Evolutionary conservation across 2,888 invertebrate genomes (phyloP), one percentile per base, ranked within the genome.

Genomic region (Flabesymbios commensalis): DNA sequence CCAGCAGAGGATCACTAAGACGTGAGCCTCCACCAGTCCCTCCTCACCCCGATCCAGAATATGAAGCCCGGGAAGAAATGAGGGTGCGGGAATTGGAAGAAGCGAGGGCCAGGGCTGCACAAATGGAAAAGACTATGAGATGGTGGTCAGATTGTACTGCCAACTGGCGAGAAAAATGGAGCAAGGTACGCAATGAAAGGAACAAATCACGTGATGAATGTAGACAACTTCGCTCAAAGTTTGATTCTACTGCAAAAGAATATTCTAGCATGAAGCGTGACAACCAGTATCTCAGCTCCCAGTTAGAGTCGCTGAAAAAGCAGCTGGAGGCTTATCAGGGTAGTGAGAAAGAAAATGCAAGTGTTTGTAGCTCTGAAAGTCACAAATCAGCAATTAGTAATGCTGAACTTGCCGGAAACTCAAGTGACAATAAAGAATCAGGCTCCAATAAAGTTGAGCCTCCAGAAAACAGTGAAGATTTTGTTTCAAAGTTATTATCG

Each of bases 141-240:
- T 98, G 97, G 97, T 98, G 90, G 97, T 95, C 92, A 55, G 97
- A 97, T 83, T 98, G 98, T 81, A 97, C 97, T 0, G 93, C 95
- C 0, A 93, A 93, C 79, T 94, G 94, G 94, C 85, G 94, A 36
- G 92, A 92, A 79, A 97, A 97, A 79, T 98, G 97, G 97, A 92
- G 92, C 85, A 88, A 95, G 87, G 91, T 92, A 3, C 48, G 69
- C 22, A 68, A 67, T 79, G 97, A 97, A 84, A 87, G 96, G 28
- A 97, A 97, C 80, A 92, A 92, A 78, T 90, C 94, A 0, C 85
- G 95, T 41, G 95, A 96, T 74, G 95, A 96, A 83, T 88, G 90
- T 1, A 91, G 94, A 80, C 89, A 90, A 70, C 80, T 93, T 2
- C 88, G 92, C 73, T 87, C 87, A 39, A 93, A 92, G 84, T 84